A percentile compares a stretch with the other conserved stretches of the same genome.
These are phyloP conservation scores for Cryptus viduatorius DNA, from an alignment of 2,888 invertebrate species.

Conservation along the genomic window DNA sequence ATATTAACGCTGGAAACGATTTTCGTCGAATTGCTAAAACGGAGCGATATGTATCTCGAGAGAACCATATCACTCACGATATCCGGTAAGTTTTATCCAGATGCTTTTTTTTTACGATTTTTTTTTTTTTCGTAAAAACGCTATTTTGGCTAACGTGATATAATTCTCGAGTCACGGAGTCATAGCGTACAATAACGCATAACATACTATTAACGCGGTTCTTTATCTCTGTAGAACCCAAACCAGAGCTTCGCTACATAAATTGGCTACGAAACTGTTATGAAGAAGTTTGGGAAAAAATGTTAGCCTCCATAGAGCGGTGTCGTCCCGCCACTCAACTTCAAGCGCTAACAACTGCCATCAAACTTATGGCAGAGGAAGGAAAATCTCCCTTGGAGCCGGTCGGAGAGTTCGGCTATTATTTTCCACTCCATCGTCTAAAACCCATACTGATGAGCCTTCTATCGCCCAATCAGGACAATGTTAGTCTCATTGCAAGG, in stretches of 20 bases:
- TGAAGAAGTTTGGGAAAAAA: slow-evolving; percentile 88
- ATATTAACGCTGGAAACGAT: slow-evolving; percentile 90
- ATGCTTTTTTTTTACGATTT: slow-evolving; percentile 9
- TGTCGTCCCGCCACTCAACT: slow-evolving; percentile 86
- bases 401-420: slow-evolving; percentile 85
- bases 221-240: slow-evolving; percentile 82
- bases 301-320: slow-evolving; percentile 87
- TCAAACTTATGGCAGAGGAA: slow-evolving; percentile 91
- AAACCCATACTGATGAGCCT: slow-evolving; percentile 89
- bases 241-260: slow-evolving; percentile 88
- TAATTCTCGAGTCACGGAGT: slow-evolving; percentile 11
- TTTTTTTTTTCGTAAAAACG: slow-evolving; percentile 9
- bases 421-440: slow-evolving; percentile 89
- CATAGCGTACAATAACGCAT: background rate
- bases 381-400: slow-evolving; percentile 89
- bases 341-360: slow-evolving; percentile 90
- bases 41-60: slow-evolving; percentile 89
- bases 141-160: background rate
- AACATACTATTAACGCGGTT: background rate
- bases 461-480: slow-evolving; percentile 88
- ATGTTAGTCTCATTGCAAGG: slow-evolving; percentile 88
- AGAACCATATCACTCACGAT: slow-evolving; percentile 80
- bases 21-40: slow-evolving; percentile 89
- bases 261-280: slow-evolving; percentile 91
- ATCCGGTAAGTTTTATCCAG: slow-evolving; percentile 75